Conservation (phyloP, 2,797 vertebrate species). For the Pipistrellus pipistrellus region DNA sequence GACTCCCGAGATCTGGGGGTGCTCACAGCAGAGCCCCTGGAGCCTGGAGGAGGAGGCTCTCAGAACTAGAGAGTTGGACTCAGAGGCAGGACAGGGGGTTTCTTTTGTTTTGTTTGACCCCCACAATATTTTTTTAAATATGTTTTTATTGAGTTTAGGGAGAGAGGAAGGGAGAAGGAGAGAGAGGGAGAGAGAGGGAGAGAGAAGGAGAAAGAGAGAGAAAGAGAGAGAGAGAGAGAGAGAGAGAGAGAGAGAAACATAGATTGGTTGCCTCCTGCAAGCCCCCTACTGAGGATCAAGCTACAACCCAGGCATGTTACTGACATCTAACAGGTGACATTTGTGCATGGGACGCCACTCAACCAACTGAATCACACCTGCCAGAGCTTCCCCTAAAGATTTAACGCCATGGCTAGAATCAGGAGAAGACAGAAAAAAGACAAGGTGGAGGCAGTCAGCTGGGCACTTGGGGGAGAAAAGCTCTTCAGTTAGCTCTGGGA, state of each 20-base stretch:
- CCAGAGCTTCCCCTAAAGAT: conserved; percentile 30
- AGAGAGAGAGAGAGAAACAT: neutral
- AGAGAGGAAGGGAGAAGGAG: neutral
- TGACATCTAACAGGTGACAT: neutral
- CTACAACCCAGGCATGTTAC: neutral
- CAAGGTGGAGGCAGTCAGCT: neutral
- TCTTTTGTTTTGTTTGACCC: neutral
- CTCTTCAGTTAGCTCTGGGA: conserved; percentile 39
- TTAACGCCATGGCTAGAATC: conserved; percentile 27
- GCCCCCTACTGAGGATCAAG: neutral
- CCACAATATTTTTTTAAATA: conserved; percentile 3
- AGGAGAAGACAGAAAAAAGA: conserved; percentile 46
- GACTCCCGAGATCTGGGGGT: neutral
- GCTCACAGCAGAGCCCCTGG: neutral
- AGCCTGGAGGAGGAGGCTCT: neutral
- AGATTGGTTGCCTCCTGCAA: neutral
- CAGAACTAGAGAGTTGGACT: neutral
- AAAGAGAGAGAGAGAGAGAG: neutral
- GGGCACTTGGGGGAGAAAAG: neutral
- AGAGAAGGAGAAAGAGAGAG: too few relatives aligned
- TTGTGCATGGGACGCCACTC: neutral
- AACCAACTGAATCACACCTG: neutral
- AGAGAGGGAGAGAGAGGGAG: neutral
- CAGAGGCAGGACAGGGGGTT: neutral
- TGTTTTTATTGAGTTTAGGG: neutral